A percentile compares a stretch with the other conserved stretches of the same genome.
These are phyloP conservation scores for Hyles euphorbiae DNA, from an alignment of 1,140 invertebrate genomes.

Conservation along the genomic window DNA sequence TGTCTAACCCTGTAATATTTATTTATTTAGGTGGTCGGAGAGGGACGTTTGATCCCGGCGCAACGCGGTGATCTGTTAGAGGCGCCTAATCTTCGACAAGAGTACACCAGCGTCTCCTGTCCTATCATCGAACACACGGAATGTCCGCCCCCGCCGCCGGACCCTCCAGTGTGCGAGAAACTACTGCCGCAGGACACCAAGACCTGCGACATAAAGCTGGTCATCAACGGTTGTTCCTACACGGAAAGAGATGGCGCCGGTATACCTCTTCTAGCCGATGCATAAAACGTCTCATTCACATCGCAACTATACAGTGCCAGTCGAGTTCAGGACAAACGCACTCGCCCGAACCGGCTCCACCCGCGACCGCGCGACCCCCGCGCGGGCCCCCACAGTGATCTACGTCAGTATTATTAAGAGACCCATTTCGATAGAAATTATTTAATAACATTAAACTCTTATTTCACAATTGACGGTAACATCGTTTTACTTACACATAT, in stretches of 20 bases:
- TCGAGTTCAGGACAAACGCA: not conserved
- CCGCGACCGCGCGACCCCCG: not conserved
- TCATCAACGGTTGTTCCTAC: slow-evolving; percentile 50
- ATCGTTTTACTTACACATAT: slow-evolving; percentile 73
- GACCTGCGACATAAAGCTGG: slow-evolving; percentile 52
- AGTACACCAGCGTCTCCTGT: slow-evolving; percentile 64
- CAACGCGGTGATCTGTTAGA: slow-evolving; percentile 48
- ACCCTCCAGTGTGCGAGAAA: slow-evolving; percentile 5
- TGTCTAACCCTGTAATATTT: not conserved
- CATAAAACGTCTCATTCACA: slow-evolving; percentile 20
- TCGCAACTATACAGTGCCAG: slow-evolving; percentile 10
- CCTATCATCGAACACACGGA: slow-evolving; percentile 61
- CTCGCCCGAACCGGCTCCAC: not conserved
- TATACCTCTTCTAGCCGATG: slow-evolving; percentile 61
- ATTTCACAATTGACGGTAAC: slow-evolving; percentile 75
- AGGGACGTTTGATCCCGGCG: slow-evolving; percentile 35
- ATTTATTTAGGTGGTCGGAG: slow-evolving; percentile 46
- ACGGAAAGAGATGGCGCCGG: slow-evolving; percentile 42
- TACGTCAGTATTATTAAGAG: slow-evolving; percentile 72
- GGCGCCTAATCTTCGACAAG: slow-evolving; percentile 53
- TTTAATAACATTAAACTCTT: slow-evolving; percentile 75
- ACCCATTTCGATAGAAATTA: slow-evolving; percentile 70
- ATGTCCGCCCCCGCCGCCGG: slow-evolving; percentile 3
- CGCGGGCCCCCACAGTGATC: slow-evolving; percentile 34
- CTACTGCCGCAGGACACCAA: slow-evolving; percentile 12